Base-by-base conservation (phyloP, 1,140 invertebrate species). In the Hydropsyche tenuis region DNA sequence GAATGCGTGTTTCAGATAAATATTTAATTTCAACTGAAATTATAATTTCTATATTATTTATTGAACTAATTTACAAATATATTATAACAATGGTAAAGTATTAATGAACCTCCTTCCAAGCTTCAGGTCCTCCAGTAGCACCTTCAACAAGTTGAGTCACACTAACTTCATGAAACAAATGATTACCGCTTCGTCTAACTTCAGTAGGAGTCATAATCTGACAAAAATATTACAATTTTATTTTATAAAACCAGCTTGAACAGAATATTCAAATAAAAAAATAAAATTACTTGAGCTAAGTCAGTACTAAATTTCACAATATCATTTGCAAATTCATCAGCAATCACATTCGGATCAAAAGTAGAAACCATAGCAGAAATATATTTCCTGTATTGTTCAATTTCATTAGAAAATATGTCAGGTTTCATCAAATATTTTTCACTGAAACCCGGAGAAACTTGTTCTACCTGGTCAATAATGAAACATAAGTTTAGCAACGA, bases 141-240 rank as follows among this genome's bases (percentile, higher is more conserved):
- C 89, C 79, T 81, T 87, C 72, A 80, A 81, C 73, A 20, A 94
- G 83, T 42, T 93, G 88, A 23, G 83, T 80, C 0, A 94, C 84
- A 14, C 86, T 90, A 71, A 92, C 89, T 78, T 92, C 92, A 80
- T 94, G 89, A 80, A 94, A 93, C 20, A 92, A 80, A 73, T 90
- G 88, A 53, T 90, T 89, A 18, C 88, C 88, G 78, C 93, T 91
- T 73, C 91, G 82, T 18, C 91, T 83, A 23, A 92, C 85, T 77
- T 92, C 90, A 23, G 88, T 83, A 0, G 92, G 91, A 0, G 89
- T 90, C 81, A 92, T 92, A 72, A 93, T 91, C 90, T 93, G 79
- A n/a, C 80, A 73, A 62, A 14, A 37, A 37, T 37, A 37, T 45
- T 9, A n/a, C n/a, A 9, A 45, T 45, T 45, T 45, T 45, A 45